Base-by-base conservation (phyloP, 1,140 invertebrate genomes). In the Ridgeia piscesae region DNA sequence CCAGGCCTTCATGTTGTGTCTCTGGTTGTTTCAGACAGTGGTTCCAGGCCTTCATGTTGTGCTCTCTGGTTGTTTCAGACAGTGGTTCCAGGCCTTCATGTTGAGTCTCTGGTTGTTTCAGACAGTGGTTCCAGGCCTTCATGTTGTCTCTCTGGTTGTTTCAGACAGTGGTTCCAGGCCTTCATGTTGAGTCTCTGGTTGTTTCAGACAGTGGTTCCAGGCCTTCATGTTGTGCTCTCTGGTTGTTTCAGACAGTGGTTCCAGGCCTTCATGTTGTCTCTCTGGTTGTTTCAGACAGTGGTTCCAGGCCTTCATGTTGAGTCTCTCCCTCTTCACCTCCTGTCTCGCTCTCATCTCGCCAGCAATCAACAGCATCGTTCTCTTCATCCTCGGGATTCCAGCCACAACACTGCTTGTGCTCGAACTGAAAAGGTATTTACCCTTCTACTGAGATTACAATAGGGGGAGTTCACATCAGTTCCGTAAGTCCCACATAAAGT, bases 331-430 rank as follows among this genome's bases (percentile, higher is more conserved):
- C 33, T 93, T 97, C 14, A 97, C 97, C 4, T 97, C 97, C 8
- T 97, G 96, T 17, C 96, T 98, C 92, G 97, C 97, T 21, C 96
- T 97, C 92, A 96, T 97, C 95, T 97, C 98, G 95, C 98, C 98
- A 6, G 97, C 97, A 50, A 96, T 97, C 89, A 98, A 98, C 96
- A 97, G 97, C 77, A 98, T 98, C 95, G 97, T 97, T 35, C 95
- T 98, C 88, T 98, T 98, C 97, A 96, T 96, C n/a, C 96, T 98
- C 91, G 97, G 97, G 21, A 95, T 97, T 50, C 98, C 98, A 34
- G 97, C 97, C 58, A 96, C 97, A 93, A 95, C 96, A 91, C 97
- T 98, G 94, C 95, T 98, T 93, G 96, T 97, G 94, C 95, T 96
- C 92, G 97, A 98, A 95, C 95, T 98, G 21, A 96, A 96, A 94